phyloP scores from a whole-genome alignment of 2,113 vertebrate species.

The Grallaria varia region DNA sequence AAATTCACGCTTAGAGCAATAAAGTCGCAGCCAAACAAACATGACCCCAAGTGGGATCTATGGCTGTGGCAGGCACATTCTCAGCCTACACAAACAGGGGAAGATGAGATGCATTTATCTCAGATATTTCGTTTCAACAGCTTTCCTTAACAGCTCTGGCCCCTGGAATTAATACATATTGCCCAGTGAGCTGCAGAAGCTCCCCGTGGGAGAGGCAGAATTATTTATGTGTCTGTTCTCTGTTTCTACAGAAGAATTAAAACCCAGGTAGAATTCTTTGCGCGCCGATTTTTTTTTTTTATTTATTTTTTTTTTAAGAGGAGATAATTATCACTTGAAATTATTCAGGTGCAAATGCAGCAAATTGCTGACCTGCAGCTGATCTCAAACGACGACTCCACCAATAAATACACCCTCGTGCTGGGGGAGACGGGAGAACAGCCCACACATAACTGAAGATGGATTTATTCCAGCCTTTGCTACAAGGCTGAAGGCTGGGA shows the following conservation, averaged over 20 bases:
- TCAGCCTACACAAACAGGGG: background rate
- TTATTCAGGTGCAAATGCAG: background rate
- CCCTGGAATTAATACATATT: background rate
- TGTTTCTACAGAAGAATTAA: background rate
- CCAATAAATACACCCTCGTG: background rate
- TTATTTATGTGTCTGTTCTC: background rate
- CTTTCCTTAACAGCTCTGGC: background rate
- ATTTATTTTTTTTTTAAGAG: background rate
- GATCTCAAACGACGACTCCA: background rate
- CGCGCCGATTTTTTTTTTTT: too few species aligned
- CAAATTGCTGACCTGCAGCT: background rate
- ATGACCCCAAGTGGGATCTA: background rate
- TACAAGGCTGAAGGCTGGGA: background rate
- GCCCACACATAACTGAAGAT: background rate
- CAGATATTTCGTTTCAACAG: background rate
- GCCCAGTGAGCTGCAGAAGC: background rate
- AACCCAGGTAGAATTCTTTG: background rate
- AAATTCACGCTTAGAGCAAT: background rate
- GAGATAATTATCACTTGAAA: background rate
- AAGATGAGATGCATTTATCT: background rate
- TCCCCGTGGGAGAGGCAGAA: background rate
- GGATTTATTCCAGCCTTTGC: slow-evolving; percentile 53
- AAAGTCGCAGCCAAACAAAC: background rate
- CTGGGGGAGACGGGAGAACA: background rate
- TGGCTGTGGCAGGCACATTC: background rate